Evolutionary conservation across 2,888 invertebrate genomes (phyloP).

Genomic region (Polydrusus cervinus): DNA sequence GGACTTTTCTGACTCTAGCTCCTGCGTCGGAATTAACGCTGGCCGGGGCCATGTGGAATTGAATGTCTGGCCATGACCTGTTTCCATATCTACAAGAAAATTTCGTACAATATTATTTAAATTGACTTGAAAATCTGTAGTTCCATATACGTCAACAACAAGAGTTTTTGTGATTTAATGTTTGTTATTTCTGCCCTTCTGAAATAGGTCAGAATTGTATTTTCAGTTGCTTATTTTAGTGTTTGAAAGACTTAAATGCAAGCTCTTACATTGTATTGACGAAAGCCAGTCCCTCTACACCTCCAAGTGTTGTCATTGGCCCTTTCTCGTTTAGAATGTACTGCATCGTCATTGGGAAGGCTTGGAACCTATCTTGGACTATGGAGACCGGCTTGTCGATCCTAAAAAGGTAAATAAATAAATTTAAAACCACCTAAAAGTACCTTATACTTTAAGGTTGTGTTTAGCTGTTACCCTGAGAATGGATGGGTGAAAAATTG

Average conservation of each 20-base stretch:
- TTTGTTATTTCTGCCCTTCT: no score
- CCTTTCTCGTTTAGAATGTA: slow-evolving; percentile 86
- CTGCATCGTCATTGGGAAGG: slow-evolving; percentile 86
- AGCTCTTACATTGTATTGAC: slow-evolving; percentile 79
- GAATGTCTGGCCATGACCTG: slow-evolving; percentile 88
- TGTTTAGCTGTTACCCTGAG: no score
- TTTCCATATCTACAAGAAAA: slow-evolving; percentile 75
- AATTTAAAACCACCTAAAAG: no score
- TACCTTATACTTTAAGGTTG: no score
- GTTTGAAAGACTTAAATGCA: no score
- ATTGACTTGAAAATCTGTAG: no score
- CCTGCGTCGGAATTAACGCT: slow-evolving; percentile 86
- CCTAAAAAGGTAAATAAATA: slow-evolving; percentile 29
- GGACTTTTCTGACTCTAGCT: slow-evolving; percentile 82
- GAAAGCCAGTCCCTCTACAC: slow-evolving; percentile 91
- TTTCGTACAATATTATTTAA: no score
- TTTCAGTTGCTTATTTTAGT: neutral
- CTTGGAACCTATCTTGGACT: slow-evolving; percentile 79
- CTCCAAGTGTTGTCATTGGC: slow-evolving; percentile 91
- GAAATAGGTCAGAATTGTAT: no score
- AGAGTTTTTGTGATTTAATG: no score
- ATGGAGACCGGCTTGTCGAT: slow-evolving; percentile 90
- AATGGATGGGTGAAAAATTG: neutral
- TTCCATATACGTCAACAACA: no score
- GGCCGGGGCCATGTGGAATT: slow-evolving; percentile 95